phyloP scores from a whole-genome alignment of 2,113 vertebrate genomes.

The Oriolus oriolus region DNA sequence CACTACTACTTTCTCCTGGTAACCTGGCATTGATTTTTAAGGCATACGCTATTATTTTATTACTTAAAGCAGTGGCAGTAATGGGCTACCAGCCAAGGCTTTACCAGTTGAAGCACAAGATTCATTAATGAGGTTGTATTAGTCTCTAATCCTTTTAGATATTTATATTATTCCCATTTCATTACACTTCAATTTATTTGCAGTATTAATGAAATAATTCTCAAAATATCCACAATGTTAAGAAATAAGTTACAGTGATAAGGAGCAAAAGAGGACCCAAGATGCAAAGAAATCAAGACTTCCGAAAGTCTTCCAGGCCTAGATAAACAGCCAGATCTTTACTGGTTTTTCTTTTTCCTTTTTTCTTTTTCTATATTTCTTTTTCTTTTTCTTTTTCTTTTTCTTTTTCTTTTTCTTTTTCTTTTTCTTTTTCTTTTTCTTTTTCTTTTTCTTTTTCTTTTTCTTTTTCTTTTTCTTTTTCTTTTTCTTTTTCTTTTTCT shows the following conservation, averaged over 20 bases:
- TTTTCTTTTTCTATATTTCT: too few relatives aligned
- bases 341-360: neutral
- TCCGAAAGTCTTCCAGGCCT: neutral
- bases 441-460: neutral
- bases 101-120: neutral
- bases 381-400: neutral
- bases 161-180: neutral
- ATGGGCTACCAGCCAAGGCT: neutral
- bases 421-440: too few relatives aligned
- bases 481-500: neutral
- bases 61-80: neutral
- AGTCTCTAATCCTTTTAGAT: neutral
- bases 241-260: neutral
- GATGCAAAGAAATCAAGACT: neutral
- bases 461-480: neutral
- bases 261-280: neutral
- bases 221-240: neutral
- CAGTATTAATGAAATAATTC: neutral
- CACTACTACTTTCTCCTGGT: neutral
- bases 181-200: neutral
- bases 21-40: constrained; percentile 15
- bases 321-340: neutral
- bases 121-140: neutral
- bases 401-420: too few relatives aligned
- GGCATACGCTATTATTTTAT: neutral